Evolutionary conservation across 2,797 vertebrate species (phyloP), one percentile per base, ranked within the genome.

Genomic region (Zalophus californianus): DNA sequence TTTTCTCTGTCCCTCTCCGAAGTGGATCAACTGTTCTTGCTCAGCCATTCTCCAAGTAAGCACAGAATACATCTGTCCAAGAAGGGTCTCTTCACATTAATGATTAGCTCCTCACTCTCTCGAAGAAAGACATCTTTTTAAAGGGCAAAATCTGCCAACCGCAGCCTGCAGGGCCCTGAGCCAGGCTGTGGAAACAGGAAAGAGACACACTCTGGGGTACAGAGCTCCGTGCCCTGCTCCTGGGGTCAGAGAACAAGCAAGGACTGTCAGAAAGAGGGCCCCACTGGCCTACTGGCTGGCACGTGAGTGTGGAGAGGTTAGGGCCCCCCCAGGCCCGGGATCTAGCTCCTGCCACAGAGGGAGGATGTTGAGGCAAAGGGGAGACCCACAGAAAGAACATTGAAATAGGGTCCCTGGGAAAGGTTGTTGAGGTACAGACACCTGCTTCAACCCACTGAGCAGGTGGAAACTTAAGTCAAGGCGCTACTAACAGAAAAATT

Each of bases 11-110:
- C 48, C n/a, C 10, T 77, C 62, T 95, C 72, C 44, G 18, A 62
- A 84, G 77, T 20, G 41, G 11, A 50, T 96, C 92, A 73, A 48
- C 78, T 75, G 70, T 20, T 44, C 25, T 12, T 50, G 18, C 29
- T 73, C 78, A 41, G 8, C 77, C 73, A 1, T 64, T 89, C 93
- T 38, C 87, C n/a, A 62, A 68, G n/a, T 73, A 41, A 50, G 13
- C 54, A 58, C 86, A 15, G 48, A 93, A 84, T 58, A 38, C 29
- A 52, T 16, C 52, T 64, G 32, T 77, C 66, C 90, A 52, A 27
- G 29, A 70, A 93, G 86, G 86, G 50, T 79, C 78, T 95, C 86
- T 84, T 52, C 73, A 86, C 44, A 41, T 20, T 41, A 60, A 18
- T 48, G n/a, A 52, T 29, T 70, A 32, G 90, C 80, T 50, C 41